Evolutionary conservation across 2,113 vertebrate species (phyloP), one percentile per base, ranked within the genome.

Genomic region (Coptodon bakossiorum): DNA sequence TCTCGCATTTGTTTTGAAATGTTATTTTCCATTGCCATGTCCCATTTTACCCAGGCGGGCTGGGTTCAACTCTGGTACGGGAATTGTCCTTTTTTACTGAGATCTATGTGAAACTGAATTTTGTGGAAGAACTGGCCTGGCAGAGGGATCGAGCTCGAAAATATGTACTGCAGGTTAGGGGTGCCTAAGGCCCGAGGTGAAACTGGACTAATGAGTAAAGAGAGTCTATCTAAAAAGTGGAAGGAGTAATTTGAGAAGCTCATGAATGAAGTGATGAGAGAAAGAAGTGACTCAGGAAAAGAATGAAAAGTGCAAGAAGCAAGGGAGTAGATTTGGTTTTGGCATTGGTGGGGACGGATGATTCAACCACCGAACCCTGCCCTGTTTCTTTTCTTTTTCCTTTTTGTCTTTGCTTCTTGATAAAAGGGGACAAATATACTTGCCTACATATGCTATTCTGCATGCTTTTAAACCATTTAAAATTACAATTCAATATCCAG

Each of bases 21-120:
- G 19, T 7, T 12, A 12, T 36, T 36, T 36, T 66, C 9, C 2
- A 1, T 36, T 63, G 2, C 7, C 31, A 6, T 34, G 8, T 13
- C 1, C 34, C 34, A 40, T 68, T 40, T 40, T 5, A 66, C 31
- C 10, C 61, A 38, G 34, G 17, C 4, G 16, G 5, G 17, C 61
- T 66, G 61, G 6, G 34, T 71, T 71, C 36, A 71, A 9, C 12
- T 16, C 66, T 0, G 0, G 7, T 43, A 43, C 0, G 3, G 34
- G 19, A 66, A 36, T n/a, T 36, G 9, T n/a, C 10, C 5, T 68
- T 40, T 40, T 40, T 8, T 40, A 40, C 34, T 68, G 34, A 40
- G 19, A 22, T 68, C 19, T 68, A 36, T n/a, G 11, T 68, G 10
- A 22, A n/a, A 3, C 19, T 1, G 59, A 63, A 34, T 11, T 63